Percentiles rank a stretch among this genome's conserved stretches.
Conservation (phyloP, 2,888 invertebrate species). For the Girardia tigrina region DNA sequence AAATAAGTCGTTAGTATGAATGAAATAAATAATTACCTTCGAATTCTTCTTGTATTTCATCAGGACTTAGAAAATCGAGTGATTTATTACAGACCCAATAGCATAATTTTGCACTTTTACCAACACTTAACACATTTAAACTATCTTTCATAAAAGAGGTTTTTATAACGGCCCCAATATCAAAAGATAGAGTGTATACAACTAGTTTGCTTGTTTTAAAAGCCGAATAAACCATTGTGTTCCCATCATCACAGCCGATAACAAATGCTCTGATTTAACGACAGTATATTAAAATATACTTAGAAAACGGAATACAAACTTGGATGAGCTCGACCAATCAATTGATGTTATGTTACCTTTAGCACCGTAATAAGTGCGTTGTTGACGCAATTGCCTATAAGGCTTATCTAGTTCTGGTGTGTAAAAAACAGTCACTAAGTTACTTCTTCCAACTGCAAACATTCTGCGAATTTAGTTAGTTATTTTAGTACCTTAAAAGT, state of each 20-base stretch:
- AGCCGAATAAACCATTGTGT: slow-evolving; percentile 66
- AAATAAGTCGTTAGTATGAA: neutral
- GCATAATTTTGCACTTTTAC: slow-evolving; percentile 62
- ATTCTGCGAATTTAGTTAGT: slow-evolving; percentile 51
- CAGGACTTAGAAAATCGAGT: slow-evolving; percentile 57
- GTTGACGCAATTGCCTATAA: slow-evolving; percentile 73
- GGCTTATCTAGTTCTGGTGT: slow-evolving; percentile 69
- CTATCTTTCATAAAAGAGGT: slow-evolving; percentile 74
- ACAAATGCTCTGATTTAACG: slow-evolving; percentile 57
- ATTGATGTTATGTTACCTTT: slow-evolving; percentile 70
- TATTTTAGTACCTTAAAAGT: too few species aligned
- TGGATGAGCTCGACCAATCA: slow-evolving; percentile 83
- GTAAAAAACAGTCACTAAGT: slow-evolving; percentile 63
- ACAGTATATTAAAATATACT: neutral
- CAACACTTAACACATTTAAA: slow-evolving; percentile 59
- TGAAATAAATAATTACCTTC: slow-evolving; percentile 37
- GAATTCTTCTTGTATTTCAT: too few species aligned
- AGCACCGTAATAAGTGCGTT: slow-evolving; percentile 66
- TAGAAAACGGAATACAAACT: slow-evolving; percentile 46
- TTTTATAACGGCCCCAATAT: slow-evolving; percentile 68
- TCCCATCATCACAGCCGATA: slow-evolving; percentile 76
- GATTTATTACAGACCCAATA: slow-evolving; percentile 72
- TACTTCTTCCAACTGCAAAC: slow-evolving; percentile 75
- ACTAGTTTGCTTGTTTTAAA: slow-evolving; percentile 64
- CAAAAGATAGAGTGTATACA: slow-evolving; percentile 65